A percentile compares a stretch with the other conserved stretches of the same genome.
These are phyloP conservation scores for Parelbella ahira DNA, from an alignment of 2,888 invertebrate genomes.

Conservation along the genomic window DNA sequence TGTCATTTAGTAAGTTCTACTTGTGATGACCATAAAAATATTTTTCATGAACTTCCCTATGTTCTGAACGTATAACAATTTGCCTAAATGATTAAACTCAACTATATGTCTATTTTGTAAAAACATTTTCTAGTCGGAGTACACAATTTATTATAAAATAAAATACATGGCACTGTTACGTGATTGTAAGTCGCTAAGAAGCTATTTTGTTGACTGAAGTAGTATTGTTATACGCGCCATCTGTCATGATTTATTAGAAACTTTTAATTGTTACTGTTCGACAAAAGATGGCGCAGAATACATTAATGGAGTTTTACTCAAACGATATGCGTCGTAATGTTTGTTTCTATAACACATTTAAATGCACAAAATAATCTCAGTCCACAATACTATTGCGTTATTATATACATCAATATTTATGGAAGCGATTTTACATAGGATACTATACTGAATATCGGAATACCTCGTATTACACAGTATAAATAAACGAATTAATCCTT, in stretches of 20 bases:
- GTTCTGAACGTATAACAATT: too few relatives aligned
- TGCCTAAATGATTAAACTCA: slow-evolving; percentile 14
- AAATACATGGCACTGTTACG: slow-evolving; percentile 47
- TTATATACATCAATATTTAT: slow-evolving; percentile 56
- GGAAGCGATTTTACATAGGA: slow-evolving; percentile 61
- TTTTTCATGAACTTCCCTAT: too few relatives aligned
- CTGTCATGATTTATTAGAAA: slow-evolving; percentile 22
- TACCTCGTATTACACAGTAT: slow-evolving; percentile 78
- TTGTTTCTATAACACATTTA: slow-evolving; percentile 41
- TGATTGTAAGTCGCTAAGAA: slow-evolving; percentile 33
- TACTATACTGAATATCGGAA: slow-evolving; percentile 68
- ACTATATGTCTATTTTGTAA: slow-evolving; percentile 11
- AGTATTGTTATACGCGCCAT: slow-evolving; percentile 29
- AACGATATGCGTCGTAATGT: slow-evolving; percentile 20
- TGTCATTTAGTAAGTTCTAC: too few relatives aligned
- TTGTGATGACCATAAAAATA: slow-evolving; percentile 3
- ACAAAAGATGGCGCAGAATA: slow-evolving; percentile 48
- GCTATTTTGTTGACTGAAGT: slow-evolving; percentile 17
- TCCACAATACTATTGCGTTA: slow-evolving; percentile 67
- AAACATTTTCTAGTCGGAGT: slow-evolving; percentile 20
- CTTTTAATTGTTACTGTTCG: slow-evolving; percentile 33
- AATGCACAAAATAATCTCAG: slow-evolving; percentile 76
- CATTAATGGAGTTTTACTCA: slow-evolving; percentile 35
- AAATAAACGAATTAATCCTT: slow-evolving; percentile 66
- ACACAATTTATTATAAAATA: slow-evolving; percentile 27